Conservation (phyloP, 2,113 vertebrate species). For the Collichthys lucidus region DNA sequence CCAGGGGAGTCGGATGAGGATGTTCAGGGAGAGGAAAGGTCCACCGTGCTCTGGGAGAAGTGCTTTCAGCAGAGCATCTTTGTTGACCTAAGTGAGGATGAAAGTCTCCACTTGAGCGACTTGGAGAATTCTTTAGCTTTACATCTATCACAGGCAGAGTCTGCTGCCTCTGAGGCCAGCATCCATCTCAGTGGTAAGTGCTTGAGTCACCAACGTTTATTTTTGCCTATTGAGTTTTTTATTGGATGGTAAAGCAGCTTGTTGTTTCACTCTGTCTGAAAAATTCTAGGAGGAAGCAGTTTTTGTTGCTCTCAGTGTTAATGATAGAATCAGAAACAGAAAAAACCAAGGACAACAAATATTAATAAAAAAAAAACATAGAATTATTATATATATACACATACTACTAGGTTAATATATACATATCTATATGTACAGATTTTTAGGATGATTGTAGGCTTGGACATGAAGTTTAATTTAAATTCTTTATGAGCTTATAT, state of each 20-base stretch:
- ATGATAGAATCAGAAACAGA: too few species aligned
- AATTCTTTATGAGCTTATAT: background rate
- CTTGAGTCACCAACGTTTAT: background rate
- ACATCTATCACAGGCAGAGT: conserved; percentile 71
- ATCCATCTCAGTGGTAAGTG: conserved; percentile 77
- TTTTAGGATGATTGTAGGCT: background rate
- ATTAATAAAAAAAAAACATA: too few species aligned
- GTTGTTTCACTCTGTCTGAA: background rate
- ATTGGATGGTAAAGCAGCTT: background rate
- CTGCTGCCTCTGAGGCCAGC: conserved; percentile 72
- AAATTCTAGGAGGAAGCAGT: too few species aligned
- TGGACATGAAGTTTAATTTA: background rate
- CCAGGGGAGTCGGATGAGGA: conserved; percentile 67
- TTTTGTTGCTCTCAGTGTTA: too few species aligned
- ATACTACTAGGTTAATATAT: too few species aligned
- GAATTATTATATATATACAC: too few species aligned
- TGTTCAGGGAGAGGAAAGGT: conserved; percentile 30
- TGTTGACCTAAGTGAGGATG: conserved; percentile 83
- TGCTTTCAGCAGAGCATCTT: conserved; percentile 82
- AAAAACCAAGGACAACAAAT: too few species aligned
- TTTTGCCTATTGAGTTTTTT: background rate
- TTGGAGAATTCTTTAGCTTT: conserved; percentile 77
- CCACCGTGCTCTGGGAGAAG: conserved; percentile 80
- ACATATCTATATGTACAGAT: too few species aligned
- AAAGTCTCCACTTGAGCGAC: conserved; percentile 83